Evolutionary conservation across 2,113 vertebrate species (phyloP).

Genomic region (Rhombomys opimus): DNA sequence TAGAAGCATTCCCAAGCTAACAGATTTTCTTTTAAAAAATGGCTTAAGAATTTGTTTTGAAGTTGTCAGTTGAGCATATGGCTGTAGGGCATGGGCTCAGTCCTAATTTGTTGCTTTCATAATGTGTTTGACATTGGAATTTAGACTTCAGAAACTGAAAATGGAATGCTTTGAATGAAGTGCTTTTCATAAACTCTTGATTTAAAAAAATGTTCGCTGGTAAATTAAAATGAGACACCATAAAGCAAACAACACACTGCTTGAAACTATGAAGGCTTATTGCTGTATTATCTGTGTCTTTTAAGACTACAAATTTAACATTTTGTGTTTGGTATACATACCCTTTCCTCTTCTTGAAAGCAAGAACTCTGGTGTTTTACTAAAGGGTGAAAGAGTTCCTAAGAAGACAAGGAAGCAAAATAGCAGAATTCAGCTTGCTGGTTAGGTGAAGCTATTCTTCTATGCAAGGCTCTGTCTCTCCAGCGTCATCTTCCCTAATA

Average conservation of each 20-base stretch:
- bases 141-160: slow-evolving; percentile 50
- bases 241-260: background rate
- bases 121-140: slow-evolving; percentile 61
- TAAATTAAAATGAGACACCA: background rate
- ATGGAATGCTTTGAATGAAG: background rate
- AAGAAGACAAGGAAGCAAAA: background rate
- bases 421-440: slow-evolving; percentile 21
- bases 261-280: background rate
- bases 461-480: slow-evolving; percentile 7
- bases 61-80: slow-evolving; percentile 60
- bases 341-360: background rate
- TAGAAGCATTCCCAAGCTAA: slow-evolving; percentile 35
- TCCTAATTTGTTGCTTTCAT: slow-evolving; percentile 61
- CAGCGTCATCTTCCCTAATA: slow-evolving; percentile 7
- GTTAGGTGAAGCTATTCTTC: background rate
- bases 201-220: slow-evolving; percentile 26
- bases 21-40: slow-evolving; percentile 56
- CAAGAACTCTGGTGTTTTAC: background rate
- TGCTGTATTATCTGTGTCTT: background rate
- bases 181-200: background rate
- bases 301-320: background rate
- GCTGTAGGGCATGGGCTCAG: slow-evolving; percentile 1
- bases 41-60: slow-evolving; percentile 68
- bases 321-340: background rate
- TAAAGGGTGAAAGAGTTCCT: background rate